Evolutionary conservation across 1,140 invertebrate species (phyloP).

Genomic region (Hycleus phaleratus): DNA sequence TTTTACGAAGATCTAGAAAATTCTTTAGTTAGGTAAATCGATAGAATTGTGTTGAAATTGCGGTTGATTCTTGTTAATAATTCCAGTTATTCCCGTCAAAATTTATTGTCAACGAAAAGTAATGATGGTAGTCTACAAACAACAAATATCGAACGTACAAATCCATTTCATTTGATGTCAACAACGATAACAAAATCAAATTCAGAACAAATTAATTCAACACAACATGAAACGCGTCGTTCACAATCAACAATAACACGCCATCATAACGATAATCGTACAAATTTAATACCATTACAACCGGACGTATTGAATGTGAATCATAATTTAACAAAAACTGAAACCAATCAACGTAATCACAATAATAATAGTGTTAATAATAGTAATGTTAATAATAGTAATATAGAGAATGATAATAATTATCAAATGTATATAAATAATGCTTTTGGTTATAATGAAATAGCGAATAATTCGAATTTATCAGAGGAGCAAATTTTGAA

Average conservation of each 20-base stretch:
- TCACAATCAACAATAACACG: background rate
- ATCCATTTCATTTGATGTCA: conserved; percentile 29
- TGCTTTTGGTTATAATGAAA: conserved; percentile 8
- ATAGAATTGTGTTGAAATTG: too few species aligned
- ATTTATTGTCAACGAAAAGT: conserved; percentile 69
- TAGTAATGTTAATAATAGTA: too few species aligned
- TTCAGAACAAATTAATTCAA: conserved; percentile 26
- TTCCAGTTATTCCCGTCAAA: conserved; percentile 74
- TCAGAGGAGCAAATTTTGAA: conserved; percentile 21
- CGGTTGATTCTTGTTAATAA: background rate
- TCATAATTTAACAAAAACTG: conserved; percentile 33
- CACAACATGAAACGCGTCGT: conserved; percentile 25
- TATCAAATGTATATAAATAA: background rate
- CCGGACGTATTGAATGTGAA: conserved; percentile 49
- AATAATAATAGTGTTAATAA: background rate
- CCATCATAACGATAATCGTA: conserved; percentile 1
- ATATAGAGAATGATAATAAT: too few species aligned
- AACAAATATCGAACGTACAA: conserved; percentile 18
- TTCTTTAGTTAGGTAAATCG: too few species aligned
- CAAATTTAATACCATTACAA: conserved; percentile 29
- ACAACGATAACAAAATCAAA: conserved; percentile 35
- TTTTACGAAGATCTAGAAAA: too few species aligned
- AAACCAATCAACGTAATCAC: background rate
- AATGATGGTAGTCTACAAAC: conserved; percentile 44
- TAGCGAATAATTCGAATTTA: conserved; percentile 16